These are phyloP conservation scores for Drosophila maculinotata DNA, from an alignment of 2,888 invertebrate species.

Conservation along the genomic window DNA sequence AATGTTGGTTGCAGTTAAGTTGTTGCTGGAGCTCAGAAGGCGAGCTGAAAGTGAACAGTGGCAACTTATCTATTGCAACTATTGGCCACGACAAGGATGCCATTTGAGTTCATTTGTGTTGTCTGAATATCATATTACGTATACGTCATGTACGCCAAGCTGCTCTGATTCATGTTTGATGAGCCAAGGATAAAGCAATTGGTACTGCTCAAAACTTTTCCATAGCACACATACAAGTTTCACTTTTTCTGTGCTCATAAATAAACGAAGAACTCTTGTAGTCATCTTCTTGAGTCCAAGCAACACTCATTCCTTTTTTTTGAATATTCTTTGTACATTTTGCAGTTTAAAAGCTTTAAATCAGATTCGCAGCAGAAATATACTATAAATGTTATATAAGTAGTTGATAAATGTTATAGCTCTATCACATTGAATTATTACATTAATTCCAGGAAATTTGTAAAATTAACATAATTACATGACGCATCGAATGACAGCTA, in stretches of 20 bases:
- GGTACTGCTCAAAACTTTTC: slow-evolving; percentile 13
- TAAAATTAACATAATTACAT: slow-evolving; percentile 5
- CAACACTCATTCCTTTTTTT: not conserved
- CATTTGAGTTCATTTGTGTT: slow-evolving; percentile 45
- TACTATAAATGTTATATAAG: too few relatives aligned
- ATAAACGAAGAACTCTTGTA: not conserved
- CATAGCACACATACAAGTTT: not conserved
- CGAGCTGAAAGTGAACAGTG: not conserved
- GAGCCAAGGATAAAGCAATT: slow-evolving; percentile 3
- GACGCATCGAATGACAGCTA: slow-evolving; percentile 5
- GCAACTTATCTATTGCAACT: slow-evolving; percentile 19
- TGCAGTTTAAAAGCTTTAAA: too few relatives aligned
- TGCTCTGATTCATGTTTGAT: slow-evolving; percentile 23
- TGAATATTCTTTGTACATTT: slow-evolving; percentile 1
- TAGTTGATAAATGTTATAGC: too few relatives aligned
- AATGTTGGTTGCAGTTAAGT: slow-evolving; percentile 63
- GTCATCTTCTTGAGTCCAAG: not conserved
- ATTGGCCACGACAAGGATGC: slow-evolving; percentile 23
- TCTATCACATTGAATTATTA: too few relatives aligned
- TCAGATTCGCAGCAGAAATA: too few relatives aligned
- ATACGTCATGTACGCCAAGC: slow-evolving; percentile 35
- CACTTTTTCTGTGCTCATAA: slow-evolving; percentile 10
- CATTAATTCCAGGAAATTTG: too few relatives aligned
- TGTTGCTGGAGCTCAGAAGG: slow-evolving; percentile 17
- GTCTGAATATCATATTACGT: slow-evolving; percentile 29